phyloP scores from a whole-genome alignment of 2,797 vertebrate species.

The Thunnus albacares region DNA sequence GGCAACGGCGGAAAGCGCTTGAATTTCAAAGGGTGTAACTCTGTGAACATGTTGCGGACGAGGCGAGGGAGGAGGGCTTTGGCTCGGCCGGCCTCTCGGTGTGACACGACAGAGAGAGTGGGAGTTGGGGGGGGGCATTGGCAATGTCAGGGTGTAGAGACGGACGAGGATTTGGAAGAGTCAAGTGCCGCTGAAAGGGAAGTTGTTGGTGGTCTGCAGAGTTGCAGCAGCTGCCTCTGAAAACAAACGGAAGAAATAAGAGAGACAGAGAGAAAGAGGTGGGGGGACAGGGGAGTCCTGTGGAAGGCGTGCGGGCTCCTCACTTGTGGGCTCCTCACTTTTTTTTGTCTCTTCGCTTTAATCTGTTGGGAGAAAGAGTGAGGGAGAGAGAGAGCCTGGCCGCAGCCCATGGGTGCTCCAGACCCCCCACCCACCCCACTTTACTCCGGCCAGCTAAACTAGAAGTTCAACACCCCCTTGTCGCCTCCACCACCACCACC shows the following conservation, averaged over 20 bases:
- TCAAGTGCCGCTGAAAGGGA: constrained; percentile 88
- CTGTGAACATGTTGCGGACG: constrained; percentile 62
- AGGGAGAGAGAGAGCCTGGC: constrained; percentile 69
- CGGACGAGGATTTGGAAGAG: constrained; percentile 89
- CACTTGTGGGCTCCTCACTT: constrained; percentile 65
- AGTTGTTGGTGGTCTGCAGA: constrained; percentile 87
- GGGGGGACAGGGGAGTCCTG: constrained; percentile 55
- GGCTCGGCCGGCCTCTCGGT: constrained; percentile 60
- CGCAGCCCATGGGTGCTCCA: constrained; percentile 57
- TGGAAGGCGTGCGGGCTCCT: constrained; percentile 71
- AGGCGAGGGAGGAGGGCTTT: constrained; percentile 67
- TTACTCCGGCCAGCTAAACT: constrained; percentile 82
- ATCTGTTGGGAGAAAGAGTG: constrained; percentile 71
- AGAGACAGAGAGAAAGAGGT: constrained; percentile 71
- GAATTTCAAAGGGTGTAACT: constrained; percentile 71
- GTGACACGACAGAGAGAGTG: constrained; percentile 51
- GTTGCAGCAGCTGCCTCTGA: constrained; percentile 85
- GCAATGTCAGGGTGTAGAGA: constrained; percentile 84
- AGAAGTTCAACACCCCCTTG: constrained; percentile 75
- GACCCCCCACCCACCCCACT: constrained; percentile 47
- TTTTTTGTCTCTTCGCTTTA: constrained; percentile 66
- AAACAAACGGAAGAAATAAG: constrained; percentile 87
- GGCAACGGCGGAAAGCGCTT: constrained; percentile 61
- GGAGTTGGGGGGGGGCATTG: constrained; percentile 70
- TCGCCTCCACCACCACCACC: constrained; percentile 39